Base-by-base conservation (phyloP, 35 echinoderm and acorn worm species). In the Heliocidaris erythrogramma region DNA sequence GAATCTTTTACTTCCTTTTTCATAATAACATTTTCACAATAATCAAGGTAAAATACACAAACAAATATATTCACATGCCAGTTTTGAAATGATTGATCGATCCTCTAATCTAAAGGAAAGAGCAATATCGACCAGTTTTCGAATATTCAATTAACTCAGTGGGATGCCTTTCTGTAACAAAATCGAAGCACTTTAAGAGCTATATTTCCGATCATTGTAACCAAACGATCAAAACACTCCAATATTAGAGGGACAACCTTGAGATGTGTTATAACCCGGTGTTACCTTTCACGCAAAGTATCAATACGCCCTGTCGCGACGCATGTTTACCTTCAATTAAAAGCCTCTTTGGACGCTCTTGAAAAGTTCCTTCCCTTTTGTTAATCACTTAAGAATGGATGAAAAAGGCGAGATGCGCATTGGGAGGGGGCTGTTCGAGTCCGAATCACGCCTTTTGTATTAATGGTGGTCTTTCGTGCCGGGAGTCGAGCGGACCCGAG, bases 271-370 rank as follows among this genome's bases (percentile, higher is more conserved):
- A 78, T 42, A 78, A 78, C 65, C 65, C 65, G 65, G 65, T 78
- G 65, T 24, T 78, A 78, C 65, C 27, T 78, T 78, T 78, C 65
- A 24, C 65, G 65, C 65, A 78, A 78, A 78, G n/a, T 24, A 78
- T 78, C 65, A 78, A 78, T 78, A 78, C 65, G 27, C 87, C 87
- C 87, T 89, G 87, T 89, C 32, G 87, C 31, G 87, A 89, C 2
- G 87, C 31, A 5, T 89, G 87, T 89, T 89, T 89, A 89, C 24
- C 87, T 89, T 89, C 87, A 89, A 89, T 89, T 89, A 89, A 89
- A 16, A 89, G 13, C 87, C 32, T 89, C 31, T 89, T 89, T 89
- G 21, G 65, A n/a, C 18, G 65, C 47, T 89, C 87, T 32, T 48
- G 87, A 47, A 47, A 89, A 89, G 31, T 89, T 30, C 87, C 32